These are phyloP conservation scores for Ganaspis sp. DNA, from an alignment of 1,140 invertebrate genomes.

Conservation along the genomic window DNA sequence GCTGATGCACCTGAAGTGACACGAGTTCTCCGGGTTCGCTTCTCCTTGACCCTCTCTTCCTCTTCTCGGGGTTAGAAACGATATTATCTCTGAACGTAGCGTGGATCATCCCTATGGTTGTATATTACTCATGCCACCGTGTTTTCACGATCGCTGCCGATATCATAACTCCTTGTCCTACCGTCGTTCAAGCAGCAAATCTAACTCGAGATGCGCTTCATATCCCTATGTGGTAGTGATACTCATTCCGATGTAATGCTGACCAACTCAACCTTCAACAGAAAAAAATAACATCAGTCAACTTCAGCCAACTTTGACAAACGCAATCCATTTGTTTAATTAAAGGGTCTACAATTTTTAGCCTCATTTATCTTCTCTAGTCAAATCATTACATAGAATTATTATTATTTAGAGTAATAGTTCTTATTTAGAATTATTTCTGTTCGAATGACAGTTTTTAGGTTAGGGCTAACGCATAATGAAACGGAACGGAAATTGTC, in stretches of 20 bases:
- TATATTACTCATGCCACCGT: constrained; percentile 76
- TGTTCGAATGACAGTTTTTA: too few relatives aligned
- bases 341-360: too few relatives aligned
- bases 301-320: not conserved
- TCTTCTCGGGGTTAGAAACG: constrained; percentile 61
- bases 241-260: constrained; percentile 67
- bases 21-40: constrained; percentile 62
- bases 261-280: constrained; percentile 49
- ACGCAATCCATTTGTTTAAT: not conserved
- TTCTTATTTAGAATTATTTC: too few relatives aligned
- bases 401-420: too few relatives aligned
- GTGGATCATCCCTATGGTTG: constrained; percentile 73
- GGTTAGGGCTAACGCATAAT: too few relatives aligned
- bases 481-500: too few relatives aligned
- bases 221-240: constrained; percentile 62
- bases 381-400: too few relatives aligned
- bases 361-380: constrained; percentile 4
- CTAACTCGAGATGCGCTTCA: constrained; percentile 58
- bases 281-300: constrained; percentile 30
- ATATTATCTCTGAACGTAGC: constrained; percentile 69
- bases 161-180: constrained; percentile 77
- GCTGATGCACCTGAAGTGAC: constrained; percentile 43
- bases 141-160: constrained; percentile 76
- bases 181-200: constrained; percentile 69
- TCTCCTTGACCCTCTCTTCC: constrained; percentile 66